These are phyloP conservation scores for Anthoscopus minutus DNA, from an alignment of 2,113 vertebrate species.

Conservation along the genomic window DNA sequence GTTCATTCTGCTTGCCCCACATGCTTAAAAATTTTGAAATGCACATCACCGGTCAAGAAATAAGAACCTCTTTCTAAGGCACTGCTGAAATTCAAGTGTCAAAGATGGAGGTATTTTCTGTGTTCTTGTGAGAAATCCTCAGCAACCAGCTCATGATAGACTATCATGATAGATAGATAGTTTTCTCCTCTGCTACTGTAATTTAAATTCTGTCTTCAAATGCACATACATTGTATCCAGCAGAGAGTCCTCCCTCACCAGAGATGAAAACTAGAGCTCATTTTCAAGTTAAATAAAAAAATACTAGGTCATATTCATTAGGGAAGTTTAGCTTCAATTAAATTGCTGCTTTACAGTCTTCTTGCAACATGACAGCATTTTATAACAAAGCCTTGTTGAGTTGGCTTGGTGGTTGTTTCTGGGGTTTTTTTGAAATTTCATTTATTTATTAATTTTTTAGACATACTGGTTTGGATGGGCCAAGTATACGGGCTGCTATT, in stretches of 20 bases:
- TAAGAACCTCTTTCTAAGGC: not conserved
- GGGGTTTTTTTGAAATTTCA: not conserved
- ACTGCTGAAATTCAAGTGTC: not conserved
- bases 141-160: not conserved
- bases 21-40: not conserved
- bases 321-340: not conserved
- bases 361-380: not conserved
- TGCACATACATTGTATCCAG: not conserved
- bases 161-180: too few relatives aligned
- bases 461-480: conserved; percentile 91
- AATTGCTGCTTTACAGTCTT: not conserved
- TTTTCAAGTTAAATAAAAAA: not conserved
- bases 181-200: not conserved
- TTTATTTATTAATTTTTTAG: not conserved
- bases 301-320: not conserved
- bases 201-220: not conserved
- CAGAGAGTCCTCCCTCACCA: not conserved
- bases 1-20: not conserved
- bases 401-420: not conserved
- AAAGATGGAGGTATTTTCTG: not conserved
- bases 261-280: not conserved
- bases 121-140: not conserved
- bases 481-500: conserved; percentile 90
- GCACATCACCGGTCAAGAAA: not conserved
- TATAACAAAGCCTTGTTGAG: not conserved